Evolutionary conservation across 2,113 vertebrate species (phyloP).

Genomic region (Nettapus auritus): DNA sequence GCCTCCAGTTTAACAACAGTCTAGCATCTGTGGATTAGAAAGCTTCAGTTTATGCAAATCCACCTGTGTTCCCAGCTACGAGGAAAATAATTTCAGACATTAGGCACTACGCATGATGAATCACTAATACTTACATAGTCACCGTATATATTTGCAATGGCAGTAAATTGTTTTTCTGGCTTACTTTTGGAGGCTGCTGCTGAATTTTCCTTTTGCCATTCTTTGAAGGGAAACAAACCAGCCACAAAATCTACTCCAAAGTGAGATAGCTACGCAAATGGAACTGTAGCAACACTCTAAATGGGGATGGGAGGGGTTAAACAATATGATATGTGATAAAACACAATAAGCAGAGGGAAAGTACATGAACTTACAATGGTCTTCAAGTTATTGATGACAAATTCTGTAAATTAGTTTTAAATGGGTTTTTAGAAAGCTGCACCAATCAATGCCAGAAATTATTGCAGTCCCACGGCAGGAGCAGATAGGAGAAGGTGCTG

Average conservation of each 20-base stretch:
- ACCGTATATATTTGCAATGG: background rate
- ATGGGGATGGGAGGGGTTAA: background rate
- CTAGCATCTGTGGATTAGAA: background rate
- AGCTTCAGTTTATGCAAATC: background rate
- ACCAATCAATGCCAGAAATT: background rate
- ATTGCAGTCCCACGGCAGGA: background rate
- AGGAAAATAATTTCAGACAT: background rate
- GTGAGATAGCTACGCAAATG: background rate
- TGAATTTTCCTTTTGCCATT: background rate
- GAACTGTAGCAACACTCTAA: background rate
- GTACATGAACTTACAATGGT: background rate
- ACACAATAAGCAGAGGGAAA: background rate
- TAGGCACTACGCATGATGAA: background rate
- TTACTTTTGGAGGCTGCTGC: background rate
- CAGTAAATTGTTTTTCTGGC: background rate
- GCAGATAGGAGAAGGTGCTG: background rate
- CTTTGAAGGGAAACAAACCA: background rate
- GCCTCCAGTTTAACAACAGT: background rate
- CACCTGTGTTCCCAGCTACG: background rate
- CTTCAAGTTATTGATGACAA: background rate
- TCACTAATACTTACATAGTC: background rate
- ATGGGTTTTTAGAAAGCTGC: background rate
- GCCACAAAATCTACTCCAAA: background rate
- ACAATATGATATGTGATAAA: background rate
- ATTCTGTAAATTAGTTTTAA: background rate